These are phyloP conservation scores for Oreochromis tanganicae DNA, from an alignment of 2,113 vertebrate species.

Conservation along the genomic window DNA sequence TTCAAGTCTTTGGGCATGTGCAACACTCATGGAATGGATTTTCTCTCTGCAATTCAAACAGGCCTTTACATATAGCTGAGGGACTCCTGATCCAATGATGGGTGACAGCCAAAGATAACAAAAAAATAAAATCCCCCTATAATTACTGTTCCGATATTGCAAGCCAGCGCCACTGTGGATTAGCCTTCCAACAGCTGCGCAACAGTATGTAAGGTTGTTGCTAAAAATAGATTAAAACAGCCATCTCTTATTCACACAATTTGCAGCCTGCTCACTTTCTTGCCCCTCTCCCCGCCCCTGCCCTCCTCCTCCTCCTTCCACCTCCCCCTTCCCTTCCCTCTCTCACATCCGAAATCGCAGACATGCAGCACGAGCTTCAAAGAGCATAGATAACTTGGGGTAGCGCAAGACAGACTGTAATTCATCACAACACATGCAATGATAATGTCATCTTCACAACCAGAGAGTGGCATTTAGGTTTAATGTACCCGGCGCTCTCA, in stretches of 20 bases:
- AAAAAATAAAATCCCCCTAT: constrained; percentile 28
- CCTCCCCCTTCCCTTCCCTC: not conserved
- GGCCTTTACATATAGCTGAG: constrained; percentile 34
- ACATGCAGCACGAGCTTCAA: constrained; percentile 63
- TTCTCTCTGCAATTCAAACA: constrained; percentile 26
- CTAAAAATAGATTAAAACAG: constrained; percentile 62
- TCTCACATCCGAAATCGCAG: constrained; percentile 37
- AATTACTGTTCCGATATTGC: constrained; percentile 56
- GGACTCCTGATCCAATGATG: constrained; percentile 58
- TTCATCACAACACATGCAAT: constrained; percentile 45
- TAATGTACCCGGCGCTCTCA: not conserved
- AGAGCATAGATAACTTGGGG: constrained; percentile 69
- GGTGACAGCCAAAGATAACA: constrained; percentile 64
- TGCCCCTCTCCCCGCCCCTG: not conserved
- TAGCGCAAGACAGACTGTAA: constrained; percentile 37
- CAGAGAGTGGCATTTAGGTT: constrained; percentile 14
- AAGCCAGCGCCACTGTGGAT: constrained; percentile 53
- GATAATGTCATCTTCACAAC: constrained; percentile 30
- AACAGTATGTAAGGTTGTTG: constrained; percentile 44
- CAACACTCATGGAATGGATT: constrained; percentile 43
- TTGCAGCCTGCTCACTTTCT: constrained; percentile 52
- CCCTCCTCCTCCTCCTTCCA: not conserved
- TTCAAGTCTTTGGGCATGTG: constrained; percentile 48
- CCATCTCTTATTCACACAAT: constrained; percentile 57
- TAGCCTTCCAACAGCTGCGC: constrained; percentile 46